Evolutionary conservation across 2,888 invertebrate genomes (phyloP).

Genomic region (Pristionchus arcanus): DNA sequence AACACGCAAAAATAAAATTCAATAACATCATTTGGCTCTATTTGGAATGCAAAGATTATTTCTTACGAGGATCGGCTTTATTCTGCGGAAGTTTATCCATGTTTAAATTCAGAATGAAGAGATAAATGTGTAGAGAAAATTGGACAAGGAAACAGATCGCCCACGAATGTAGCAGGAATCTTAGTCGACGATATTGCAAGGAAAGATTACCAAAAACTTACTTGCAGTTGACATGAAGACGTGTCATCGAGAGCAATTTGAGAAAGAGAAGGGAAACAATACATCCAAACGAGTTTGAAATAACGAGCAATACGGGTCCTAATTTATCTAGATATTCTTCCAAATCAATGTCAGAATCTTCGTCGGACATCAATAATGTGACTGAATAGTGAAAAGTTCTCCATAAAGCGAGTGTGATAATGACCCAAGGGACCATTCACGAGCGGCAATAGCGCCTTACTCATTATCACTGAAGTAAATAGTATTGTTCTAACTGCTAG

Average conservation of each 20-base stretch:
- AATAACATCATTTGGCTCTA: too few species aligned
- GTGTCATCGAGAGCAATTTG: not conserved
- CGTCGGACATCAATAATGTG: not conserved
- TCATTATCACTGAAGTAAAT: not conserved
- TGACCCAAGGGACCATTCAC: not conserved
- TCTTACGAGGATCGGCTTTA: slow-evolving; percentile 1
- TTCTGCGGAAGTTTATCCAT: not conserved
- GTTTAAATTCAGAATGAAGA: not conserved
- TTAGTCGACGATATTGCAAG: not conserved
- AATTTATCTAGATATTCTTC: not conserved
- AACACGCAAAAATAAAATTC: not conserved
- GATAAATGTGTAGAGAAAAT: not conserved
- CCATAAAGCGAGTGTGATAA: not conserved
- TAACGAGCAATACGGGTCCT: not conserved
- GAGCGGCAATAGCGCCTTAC: not conserved
- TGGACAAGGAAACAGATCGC: not conserved
- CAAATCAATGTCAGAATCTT: not conserved
- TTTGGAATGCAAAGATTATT: not conserved
- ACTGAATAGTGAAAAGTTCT: not conserved
- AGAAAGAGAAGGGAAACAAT: not conserved
- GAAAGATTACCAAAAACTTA: not conserved
- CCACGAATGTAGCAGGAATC: slow-evolving; percentile 9
- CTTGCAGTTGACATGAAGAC: slow-evolving; percentile 17
- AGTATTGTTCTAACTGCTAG: not conserved
- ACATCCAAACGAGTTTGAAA: not conserved